Percentiles rank a stretch among this genome's conserved stretches.
phyloP scores from a whole-genome alignment of 2,797 vertebrate genomes.

The Sebastolobus altivelis region DNA sequence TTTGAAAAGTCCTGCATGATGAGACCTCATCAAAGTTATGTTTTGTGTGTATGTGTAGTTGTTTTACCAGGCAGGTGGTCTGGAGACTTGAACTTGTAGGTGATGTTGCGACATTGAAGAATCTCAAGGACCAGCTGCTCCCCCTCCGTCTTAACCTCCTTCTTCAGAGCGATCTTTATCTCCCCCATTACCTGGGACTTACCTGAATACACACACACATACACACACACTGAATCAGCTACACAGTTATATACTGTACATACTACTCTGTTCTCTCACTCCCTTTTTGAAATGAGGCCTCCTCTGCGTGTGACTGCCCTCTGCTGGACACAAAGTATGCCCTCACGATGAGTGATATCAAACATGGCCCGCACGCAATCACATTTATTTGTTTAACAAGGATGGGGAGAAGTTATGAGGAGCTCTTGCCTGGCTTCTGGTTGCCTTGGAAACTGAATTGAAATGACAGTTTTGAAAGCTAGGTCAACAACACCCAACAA shows the following conservation, averaged over 20 bases:
- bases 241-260: not conserved
- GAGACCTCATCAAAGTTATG: not conserved
- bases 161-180: constrained; percentile 98
- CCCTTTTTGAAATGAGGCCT: not conserved
- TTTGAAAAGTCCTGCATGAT: not conserved
- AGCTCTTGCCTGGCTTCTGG: constrained; percentile 29
- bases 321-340: constrained; percentile 43
- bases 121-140: constrained; percentile 97
- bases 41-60: not conserved
- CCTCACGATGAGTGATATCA: constrained; percentile 1
- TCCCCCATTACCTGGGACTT: constrained; percentile 98
- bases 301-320: constrained; percentile 25
- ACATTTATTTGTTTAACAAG: constrained; percentile 47
- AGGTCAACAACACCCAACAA: constrained; percentile 45
- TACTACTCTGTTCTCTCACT: not conserved
- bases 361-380: constrained; percentile 18
- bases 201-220: constrained; percentile 78
- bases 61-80: constrained; percentile 95
- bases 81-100: constrained; percentile 98
- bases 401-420: constrained; percentile 42
- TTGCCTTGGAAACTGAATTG: constrained; percentile 59
- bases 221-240: not conserved
- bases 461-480: constrained; percentile 50
- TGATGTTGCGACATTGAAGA: constrained; percentile 99
- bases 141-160: constrained; percentile 98